Base-by-base conservation (phyloP, 2,113 vertebrate species). In the Halcyon senegalensis region DNA sequence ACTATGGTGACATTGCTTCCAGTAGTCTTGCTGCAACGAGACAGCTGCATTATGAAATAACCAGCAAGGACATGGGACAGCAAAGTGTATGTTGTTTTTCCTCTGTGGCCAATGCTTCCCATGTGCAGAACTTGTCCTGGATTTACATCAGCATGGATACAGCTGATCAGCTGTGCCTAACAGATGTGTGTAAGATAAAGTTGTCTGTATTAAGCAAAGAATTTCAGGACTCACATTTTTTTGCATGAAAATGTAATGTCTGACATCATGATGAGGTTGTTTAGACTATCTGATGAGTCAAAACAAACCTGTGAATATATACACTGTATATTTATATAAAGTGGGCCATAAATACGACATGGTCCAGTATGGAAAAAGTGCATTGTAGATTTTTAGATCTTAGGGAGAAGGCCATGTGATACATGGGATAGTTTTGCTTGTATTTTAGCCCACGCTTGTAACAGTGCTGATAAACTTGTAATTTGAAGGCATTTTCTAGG, bases 161-260 rank as follows among this genome's bases (percentile, higher is more conserved):
- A 31, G 8, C 25, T 68, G 56, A 19, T 37, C n/a, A 50, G 59
- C 41, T 72, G 5, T 63, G 33, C 13, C 50, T 25, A 10, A 30
- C 6, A 31, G 35, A 16, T 0, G 0, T 3, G 4, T 10, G 16
- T 4, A 28, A 64, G 44, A 16, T n/a, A 11, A 63, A 78, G 7
- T 7, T 35, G 23, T 7, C 51, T 48, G 25, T 30, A 5, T 37
- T 37, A 37, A 79, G 18, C 30, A 23, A 48, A 39, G 43, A 53
- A 68, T 63, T 83, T 39, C 75, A 75, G 15, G 28, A 8, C 44
- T 33, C 4, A 3, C 6, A 35, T 7, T 59, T 85, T 13, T 5
- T 14, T 73, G 63, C 18, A 24, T 73, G 46, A 21, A 84, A 84
- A 63, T 5, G 10, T 20, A 3, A 4, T 35, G 28, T 55, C 18